Conservation (phyloP, 1,140 invertebrate genomes). For the Drosophila tropicalis region DNA sequence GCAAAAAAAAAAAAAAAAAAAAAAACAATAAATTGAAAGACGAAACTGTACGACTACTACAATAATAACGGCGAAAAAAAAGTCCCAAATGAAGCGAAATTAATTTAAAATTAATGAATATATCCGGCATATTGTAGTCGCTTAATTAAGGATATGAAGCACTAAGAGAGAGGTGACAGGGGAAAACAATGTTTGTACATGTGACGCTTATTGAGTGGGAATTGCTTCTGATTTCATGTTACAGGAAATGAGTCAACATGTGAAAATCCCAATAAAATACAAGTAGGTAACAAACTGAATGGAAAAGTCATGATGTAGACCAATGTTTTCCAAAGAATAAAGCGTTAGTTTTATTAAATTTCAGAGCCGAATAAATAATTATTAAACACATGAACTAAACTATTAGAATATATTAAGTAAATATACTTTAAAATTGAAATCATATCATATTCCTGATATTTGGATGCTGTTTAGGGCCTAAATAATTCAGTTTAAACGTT, state of each 20-base stretch:
- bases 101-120: constrained; percentile 53
- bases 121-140: constrained; percentile 40
- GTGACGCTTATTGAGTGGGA: constrained; percentile 1
- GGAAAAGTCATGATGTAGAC: not conserved
- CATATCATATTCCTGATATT: too few species aligned
- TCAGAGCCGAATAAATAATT: too few species aligned
- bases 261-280: not conserved
- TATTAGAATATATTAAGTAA: too few species aligned
- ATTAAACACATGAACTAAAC: too few species aligned
- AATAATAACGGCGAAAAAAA: constrained; percentile 14
- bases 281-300: not conserved
- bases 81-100: not conserved
- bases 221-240: not conserved
- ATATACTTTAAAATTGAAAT: too few species aligned
- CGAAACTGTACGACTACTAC: constrained; percentile 35
- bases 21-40: not conserved
- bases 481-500: too few species aligned
- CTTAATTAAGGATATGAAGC: constrained; percentile 1
- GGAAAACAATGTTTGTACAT: not conserved
- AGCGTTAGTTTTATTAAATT: too few species aligned
- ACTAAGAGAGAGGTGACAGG: not conserved
- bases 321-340: not conserved
- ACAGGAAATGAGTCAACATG: not conserved
- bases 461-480: too few species aligned
- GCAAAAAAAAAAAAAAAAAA: constrained; percentile 20